Percentiles rank a stretch among this genome's conserved stretches.
These are phyloP conservation scores for Colletes latitarsis DNA, from an alignment of 1,140 invertebrate genomes.

Conservation along the genomic window DNA sequence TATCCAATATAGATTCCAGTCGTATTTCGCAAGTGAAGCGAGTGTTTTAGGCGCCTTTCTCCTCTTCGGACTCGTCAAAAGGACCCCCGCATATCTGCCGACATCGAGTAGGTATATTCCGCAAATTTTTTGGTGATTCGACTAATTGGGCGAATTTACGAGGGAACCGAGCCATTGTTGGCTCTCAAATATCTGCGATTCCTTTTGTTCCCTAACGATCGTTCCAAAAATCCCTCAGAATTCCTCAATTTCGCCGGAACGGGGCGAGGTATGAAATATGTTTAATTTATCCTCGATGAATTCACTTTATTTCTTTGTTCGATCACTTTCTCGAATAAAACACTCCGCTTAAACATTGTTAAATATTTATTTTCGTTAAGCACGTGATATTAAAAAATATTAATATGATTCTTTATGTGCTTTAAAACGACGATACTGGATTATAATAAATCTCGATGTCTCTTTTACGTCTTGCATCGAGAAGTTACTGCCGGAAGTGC, in stretches of 20 bases:
- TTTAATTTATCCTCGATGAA: conserved; percentile 14
- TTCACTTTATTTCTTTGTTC: neutral
- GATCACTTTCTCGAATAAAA: too few relatives aligned
- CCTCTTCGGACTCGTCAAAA: conserved; percentile 13
- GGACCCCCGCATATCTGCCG: conserved; percentile 20
- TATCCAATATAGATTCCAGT: conserved; percentile 75
- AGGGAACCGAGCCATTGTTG: conserved; percentile 40
- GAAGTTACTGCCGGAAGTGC: too few relatives aligned
- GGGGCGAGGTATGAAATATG: conserved; percentile 5
- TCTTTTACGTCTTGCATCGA: too few relatives aligned
- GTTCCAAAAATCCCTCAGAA: conserved; percentile 50
- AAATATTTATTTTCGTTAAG: too few relatives aligned
- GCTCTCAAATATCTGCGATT: conserved; percentile 24
- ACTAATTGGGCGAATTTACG: conserved; percentile 76
- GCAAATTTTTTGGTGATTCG: conserved; percentile 66
- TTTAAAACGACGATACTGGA: too few relatives aligned
- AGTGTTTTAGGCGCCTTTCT: conserved; percentile 50
- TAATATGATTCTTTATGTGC: too few relatives aligned
- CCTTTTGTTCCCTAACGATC: conserved; percentile 34
- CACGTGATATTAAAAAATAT: too few relatives aligned
- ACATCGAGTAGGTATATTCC: conserved; percentile 17
- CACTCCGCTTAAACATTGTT: too few relatives aligned
- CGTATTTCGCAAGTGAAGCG: conserved; percentile 58
- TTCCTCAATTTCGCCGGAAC: conserved; percentile 58
- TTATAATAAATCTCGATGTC: too few relatives aligned